A percentile compares a stretch with the other conserved stretches of the same genome.
Evolutionary conservation across 2,797 vertebrate species (phyloP).

Genomic region (Silurus aristotelis): DNA sequence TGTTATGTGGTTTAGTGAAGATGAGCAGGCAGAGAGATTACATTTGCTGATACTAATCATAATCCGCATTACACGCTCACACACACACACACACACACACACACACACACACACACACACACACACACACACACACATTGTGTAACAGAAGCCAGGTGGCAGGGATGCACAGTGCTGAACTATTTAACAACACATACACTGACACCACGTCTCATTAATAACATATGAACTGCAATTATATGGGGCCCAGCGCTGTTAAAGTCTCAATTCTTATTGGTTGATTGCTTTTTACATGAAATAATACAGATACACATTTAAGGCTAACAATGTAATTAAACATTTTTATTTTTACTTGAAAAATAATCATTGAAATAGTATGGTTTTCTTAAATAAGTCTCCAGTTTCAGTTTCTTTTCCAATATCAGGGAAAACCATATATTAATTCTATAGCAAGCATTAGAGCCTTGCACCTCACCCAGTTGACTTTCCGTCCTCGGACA

Average conservation of each 20-base stretch:
- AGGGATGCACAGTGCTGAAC: conserved; percentile 9
- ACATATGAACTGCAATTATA: conserved; percentile 35
- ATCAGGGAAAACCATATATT: not conserved
- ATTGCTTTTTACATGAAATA: not conserved
- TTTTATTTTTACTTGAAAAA: not conserved
- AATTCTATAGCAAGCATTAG: not conserved
- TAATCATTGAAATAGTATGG: not conserved
- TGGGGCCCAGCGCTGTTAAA: no score
- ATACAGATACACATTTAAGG: not conserved
- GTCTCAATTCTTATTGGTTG: not conserved
- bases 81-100: conserved; percentile 27
- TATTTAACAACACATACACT: conserved; percentile 41
- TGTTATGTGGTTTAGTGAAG: conserved; percentile 11
- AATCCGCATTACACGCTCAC: conserved; percentile 20
- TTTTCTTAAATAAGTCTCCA: not conserved
- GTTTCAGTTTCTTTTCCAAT: not conserved
- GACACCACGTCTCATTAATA: conserved; percentile 31
- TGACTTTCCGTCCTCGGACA: not conserved
- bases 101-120: conserved; percentile 1
- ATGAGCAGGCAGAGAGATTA: conserved; percentile 32
- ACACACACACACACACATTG: conserved; percentile 20
- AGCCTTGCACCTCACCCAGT: not conserved
- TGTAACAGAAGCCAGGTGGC: conserved; percentile 33
- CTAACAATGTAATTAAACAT: not conserved
- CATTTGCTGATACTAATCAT: conserved; percentile 14